A percentile compares a stretch with the other conserved stretches of the same genome.
Conservation (phyloP, 2,888 invertebrate genomes). For the Microctonus hyperodae region DNA sequence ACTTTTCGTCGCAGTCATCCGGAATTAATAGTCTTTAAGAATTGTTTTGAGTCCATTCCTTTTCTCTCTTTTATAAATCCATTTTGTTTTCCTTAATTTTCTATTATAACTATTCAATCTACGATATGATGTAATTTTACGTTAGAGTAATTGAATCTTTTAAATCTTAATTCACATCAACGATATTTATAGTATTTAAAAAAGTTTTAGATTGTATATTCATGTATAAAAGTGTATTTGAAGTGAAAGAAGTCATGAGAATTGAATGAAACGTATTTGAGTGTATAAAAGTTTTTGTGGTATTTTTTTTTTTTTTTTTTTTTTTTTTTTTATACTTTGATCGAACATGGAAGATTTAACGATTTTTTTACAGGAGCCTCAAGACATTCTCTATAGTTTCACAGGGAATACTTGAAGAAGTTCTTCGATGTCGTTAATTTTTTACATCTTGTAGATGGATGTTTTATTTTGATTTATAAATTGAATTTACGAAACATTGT, state of each 20-base stretch:
- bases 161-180: too few species aligned
- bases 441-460: neutral
- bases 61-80: neutral
- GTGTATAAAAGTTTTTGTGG: neutral
- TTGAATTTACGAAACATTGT: neutral
- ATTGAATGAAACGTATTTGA: neutral
- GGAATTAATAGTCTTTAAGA: neutral
- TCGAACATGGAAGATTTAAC: neutral
- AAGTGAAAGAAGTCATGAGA: neutral
- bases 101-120: neutral
- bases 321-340: neutral
- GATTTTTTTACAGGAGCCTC: neutral
- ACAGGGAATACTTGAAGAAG: neutral
- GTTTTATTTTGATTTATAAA: neutral
- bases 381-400: neutral
- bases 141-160: neutral
- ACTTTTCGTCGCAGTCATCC: constrained; percentile 9
- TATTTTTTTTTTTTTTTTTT: neutral
- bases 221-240: neutral
- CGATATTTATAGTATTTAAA: too few species aligned
- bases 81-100: neutral
- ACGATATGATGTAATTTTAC: neutral
- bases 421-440: neutral
- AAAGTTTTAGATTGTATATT: too few species aligned
- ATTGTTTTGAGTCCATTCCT: neutral